Evolutionary conservation across 1,140 invertebrate species (phyloP).

Genomic region (Drosophila sucinea): DNA sequence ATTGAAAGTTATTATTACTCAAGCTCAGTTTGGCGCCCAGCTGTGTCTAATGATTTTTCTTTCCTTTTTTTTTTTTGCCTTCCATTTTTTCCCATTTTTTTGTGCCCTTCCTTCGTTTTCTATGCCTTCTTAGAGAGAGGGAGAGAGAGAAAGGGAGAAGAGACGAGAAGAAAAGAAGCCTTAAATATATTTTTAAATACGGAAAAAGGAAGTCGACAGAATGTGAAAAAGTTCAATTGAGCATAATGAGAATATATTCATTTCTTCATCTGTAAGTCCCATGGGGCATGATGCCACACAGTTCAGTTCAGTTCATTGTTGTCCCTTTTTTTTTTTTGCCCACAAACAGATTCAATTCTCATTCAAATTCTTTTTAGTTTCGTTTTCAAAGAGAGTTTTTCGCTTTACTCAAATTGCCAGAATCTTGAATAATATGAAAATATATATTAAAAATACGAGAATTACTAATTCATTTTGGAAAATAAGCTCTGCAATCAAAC

Average conservation of each 20-base stretch:
- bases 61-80: not conserved
- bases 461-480: too few relatives aligned
- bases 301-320: not conserved
- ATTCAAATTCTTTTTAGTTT: constrained; percentile 6
- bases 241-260: constrained; percentile 14
- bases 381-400: not conserved
- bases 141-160: too few relatives aligned
- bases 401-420: not conserved
- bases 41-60: constrained; percentile 14
- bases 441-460: too few relatives aligned
- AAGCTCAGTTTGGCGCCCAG: constrained; percentile 11
- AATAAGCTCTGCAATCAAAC: too few relatives aligned
- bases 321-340: not conserved
- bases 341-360: not conserved
- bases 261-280: constrained; percentile 2
- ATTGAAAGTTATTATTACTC: constrained; percentile 14
- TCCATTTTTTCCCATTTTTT: not conserved
- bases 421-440: not conserved
- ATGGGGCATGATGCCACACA: not conserved
- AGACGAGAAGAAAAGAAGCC: not conserved
- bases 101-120: too few relatives aligned
- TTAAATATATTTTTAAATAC: constrained; percentile 14
- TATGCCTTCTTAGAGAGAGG: too few relatives aligned
- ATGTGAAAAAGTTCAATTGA: constrained; percentile 14
- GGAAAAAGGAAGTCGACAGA: constrained; percentile 10